These are phyloP conservation scores for Phymanthus crucifer DNA, from an alignment of 92 coral and sea anemone genomes.

Conservation along the genomic window DNA sequence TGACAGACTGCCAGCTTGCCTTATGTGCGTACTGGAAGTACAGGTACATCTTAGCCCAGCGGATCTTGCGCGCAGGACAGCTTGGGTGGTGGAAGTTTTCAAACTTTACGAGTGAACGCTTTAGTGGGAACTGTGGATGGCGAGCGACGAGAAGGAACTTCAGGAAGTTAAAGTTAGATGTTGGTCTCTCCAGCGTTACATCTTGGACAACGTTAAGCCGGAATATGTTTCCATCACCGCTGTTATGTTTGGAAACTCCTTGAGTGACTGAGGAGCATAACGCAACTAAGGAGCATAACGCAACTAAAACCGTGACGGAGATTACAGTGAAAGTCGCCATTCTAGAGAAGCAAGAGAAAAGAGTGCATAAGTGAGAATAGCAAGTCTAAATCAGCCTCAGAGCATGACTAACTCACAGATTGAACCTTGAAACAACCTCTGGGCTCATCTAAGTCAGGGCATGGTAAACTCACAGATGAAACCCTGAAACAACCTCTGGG, in stretches of 20 bases:
- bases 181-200: constrained; percentile 47
- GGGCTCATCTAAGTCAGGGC: too few species aligned
- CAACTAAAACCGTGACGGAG: not conserved
- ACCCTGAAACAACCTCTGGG: too few species aligned
- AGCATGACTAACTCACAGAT: too few species aligned
- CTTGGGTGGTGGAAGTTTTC: constrained; percentile 24
- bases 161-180: constrained; percentile 35
- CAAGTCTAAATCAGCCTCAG: too few species aligned
- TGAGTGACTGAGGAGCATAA: not conserved
- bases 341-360: too few species aligned
- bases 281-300: not conserved
- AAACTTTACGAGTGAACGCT: constrained; percentile 66
- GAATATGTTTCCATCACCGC: constrained; percentile 10
- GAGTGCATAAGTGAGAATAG: too few species aligned
- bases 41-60: constrained; percentile 56
- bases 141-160: constrained; percentile 53
- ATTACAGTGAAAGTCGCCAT: too few species aligned
- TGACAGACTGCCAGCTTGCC: constrained; percentile 46
- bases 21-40: constrained; percentile 66
- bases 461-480: too few species aligned
- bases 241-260: not conserved
- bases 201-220: constrained; percentile 55
- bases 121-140: constrained; percentile 57
- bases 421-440: too few species aligned
- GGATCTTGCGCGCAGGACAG: constrained; percentile 29